These are phyloP conservation scores for Hemistola chrysoprasaria DNA, from an alignment of 2,888 invertebrate species.

Conservation along the genomic window DNA sequence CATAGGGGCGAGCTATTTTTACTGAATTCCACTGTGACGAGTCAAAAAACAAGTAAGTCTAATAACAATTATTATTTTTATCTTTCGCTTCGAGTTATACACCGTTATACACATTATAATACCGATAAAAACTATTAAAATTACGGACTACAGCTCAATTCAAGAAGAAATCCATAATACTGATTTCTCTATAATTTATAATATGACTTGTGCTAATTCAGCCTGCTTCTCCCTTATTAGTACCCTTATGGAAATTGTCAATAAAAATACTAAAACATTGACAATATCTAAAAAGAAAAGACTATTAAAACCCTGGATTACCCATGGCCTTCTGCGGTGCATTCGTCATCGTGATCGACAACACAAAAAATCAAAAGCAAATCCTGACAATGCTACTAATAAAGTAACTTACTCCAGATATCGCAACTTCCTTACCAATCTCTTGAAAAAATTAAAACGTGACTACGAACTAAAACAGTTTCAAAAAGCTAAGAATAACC, in stretches of 20 bases:
- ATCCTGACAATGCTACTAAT: constrained; percentile 13
- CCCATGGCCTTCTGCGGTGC: constrained; percentile 19
- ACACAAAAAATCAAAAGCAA: constrained; percentile 7
- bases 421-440: constrained; percentile 25
- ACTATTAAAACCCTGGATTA: constrained; percentile 19
- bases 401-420: constrained; percentile 23
- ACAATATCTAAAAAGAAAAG: constrained; percentile 1
- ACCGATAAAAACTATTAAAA: background rate
- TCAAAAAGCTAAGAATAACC: constrained; percentile 4
- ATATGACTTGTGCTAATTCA: too few species aligned
- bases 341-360: constrained; percentile 25
- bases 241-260: too few species aligned
- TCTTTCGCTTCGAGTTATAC: background rate
- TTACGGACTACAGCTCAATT: background rate
- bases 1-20: too few species aligned
- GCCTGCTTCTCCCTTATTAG: too few species aligned
- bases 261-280: too few species aligned
- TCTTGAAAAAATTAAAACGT: constrained; percentile 25
- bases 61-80: constrained; percentile 16
- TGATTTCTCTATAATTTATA: too few species aligned
- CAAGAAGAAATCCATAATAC: too few species aligned
- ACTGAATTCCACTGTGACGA: too few species aligned
- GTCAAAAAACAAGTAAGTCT: too few species aligned
- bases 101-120: background rate
- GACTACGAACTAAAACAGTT: constrained; percentile 16